Base-by-base conservation (phyloP, 92 coral and sea anemone genomes). In the Palythoa grandis region DNA sequence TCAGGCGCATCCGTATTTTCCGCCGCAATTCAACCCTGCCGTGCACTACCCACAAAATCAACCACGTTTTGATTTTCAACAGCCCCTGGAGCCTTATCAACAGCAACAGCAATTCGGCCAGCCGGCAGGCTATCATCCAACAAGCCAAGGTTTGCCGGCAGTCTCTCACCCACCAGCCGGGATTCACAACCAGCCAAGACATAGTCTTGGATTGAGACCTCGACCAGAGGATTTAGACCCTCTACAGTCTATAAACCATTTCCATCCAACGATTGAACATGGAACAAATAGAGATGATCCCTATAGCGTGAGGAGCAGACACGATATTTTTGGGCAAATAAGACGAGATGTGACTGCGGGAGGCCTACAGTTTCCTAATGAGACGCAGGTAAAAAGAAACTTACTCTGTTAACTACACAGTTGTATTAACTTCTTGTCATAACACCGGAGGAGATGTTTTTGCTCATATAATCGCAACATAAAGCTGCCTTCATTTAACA, bases 1-100 rank as follows among this genome's bases (percentile, higher is more conserved):
- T 43, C 99, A 95, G 76, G 82, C 98, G 2, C 98, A 93, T 84
- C 99, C 94, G 56, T 97, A 97, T 82, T 97, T 93, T 65, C 93
- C 97, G 54, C 91, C 98, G 19, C 99, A 97, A 88, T 97, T 95
- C 86, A 93, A 95, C 79, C 99, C 99, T 53, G 77, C 94, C 58
- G 95, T 93, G 87, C 94, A 91, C 84, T 96, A 93, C 83, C 95
- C 93, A 58, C 96, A 91, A 71, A 96, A 92, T 76, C 99, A 92
- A 66, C 99, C 95, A 83, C 88, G 99, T 84, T 97, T 97, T 89
- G 99, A 97, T 92, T 95, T 97, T 83, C 88, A 93, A 40, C 99
- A 95, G 80, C 92, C 98, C 82, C 89, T 97, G n/a, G 99, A 97
- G 78, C 97, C 93, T 76, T 93, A 89, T 89, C 96, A 91, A 24